These are phyloP conservation scores for Glaucomys volans DNA, from an alignment of 2,113 vertebrate species.

Conservation along the genomic window DNA sequence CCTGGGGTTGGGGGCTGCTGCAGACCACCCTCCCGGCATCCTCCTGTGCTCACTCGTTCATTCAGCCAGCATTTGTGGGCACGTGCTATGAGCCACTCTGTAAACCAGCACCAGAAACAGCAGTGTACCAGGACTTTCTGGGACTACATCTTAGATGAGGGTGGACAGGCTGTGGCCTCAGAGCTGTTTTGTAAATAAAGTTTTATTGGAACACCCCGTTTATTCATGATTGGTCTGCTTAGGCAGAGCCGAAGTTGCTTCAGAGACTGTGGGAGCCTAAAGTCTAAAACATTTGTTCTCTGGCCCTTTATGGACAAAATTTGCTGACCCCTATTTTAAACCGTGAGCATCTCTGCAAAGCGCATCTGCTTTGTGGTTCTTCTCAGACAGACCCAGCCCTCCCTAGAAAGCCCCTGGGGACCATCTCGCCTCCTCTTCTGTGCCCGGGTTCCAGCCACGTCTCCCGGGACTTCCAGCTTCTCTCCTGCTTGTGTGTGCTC, in stretches of 20 bases:
- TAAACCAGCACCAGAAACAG: too few species aligned
- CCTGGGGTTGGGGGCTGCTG: neutral
- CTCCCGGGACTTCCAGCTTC: neutral
- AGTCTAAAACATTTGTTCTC: slow-evolving; percentile 28
- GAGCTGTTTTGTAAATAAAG: neutral
- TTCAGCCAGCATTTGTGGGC: neutral
- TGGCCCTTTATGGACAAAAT: neutral
- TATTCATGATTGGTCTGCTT: neutral
- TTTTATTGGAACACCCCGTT: neutral
- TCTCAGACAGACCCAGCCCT: neutral
- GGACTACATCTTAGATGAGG: neutral
- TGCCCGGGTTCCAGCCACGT: neutral
- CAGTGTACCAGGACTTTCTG: neutral
- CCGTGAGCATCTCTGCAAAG: neutral
- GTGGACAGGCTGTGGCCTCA: neutral
- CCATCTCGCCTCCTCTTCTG: neutral
- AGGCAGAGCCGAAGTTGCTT: neutral
- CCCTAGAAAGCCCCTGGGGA: neutral
- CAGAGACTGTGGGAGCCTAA: neutral
- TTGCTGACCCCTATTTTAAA: neutral
- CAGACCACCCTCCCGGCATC: neutral
- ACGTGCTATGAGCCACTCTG: fast-evolving
- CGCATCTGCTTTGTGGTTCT: neutral
- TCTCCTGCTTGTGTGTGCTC: neutral
- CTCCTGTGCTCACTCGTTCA: fast-evolving